phyloP scores from a whole-genome alignment of 2,113 vertebrate genomes.

The Austrofundulus limnaeus region DNA sequence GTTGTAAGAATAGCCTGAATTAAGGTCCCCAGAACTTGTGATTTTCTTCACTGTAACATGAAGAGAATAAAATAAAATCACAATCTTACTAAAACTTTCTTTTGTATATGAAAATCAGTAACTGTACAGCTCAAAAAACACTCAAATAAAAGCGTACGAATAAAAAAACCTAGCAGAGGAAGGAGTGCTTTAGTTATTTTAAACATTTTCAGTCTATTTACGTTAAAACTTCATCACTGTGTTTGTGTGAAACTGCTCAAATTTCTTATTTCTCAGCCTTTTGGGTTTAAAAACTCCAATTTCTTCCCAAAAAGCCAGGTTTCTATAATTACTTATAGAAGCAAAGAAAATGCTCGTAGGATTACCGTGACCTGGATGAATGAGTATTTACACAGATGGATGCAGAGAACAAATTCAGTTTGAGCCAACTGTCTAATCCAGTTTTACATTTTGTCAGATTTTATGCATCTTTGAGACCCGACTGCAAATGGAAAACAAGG shows the following conservation, averaged over 20 bases:
- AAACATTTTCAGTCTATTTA: not conserved
- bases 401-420: not conserved
- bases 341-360: not conserved
- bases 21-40: too few species aligned
- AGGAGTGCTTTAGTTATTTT: not conserved
- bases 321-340: not conserved
- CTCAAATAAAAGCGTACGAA: too few species aligned
- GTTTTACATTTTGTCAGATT: not conserved
- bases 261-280: not conserved
- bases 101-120: too few species aligned
- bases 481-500: not conserved
- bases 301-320: not conserved
- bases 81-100: too few species aligned
- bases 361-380: constrained; percentile 5
- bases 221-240: not conserved
- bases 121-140: too few species aligned
- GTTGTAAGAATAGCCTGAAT: too few species aligned
- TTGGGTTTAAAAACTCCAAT: not conserved
- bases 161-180: too few species aligned
- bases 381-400: constrained; percentile 7
- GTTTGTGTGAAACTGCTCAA: not conserved
- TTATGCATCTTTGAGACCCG: not conserved
- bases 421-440: constrained; percentile 11
- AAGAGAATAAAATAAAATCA: too few species aligned
- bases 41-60: too few species aligned